A percentile compares a stretch with the other conserved stretches of the same genome.
phyloP scores from a whole-genome alignment of 2,888 invertebrate genomes.

The Mycalesis mineus region DNA sequence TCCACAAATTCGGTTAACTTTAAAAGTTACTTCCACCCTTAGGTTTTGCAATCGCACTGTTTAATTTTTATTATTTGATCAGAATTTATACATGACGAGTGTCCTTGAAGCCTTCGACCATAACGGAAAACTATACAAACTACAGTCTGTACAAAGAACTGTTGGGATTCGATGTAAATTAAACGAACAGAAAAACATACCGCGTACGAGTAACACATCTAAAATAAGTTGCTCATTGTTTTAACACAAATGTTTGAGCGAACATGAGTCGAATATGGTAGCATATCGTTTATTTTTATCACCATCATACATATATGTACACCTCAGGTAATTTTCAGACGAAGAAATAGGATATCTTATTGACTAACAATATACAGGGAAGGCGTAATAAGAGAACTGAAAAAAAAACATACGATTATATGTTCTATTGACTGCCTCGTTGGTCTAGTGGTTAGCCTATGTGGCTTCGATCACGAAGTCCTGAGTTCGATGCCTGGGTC shows the following conservation, averaged over 20 bases:
- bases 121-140: slow-evolving; percentile 60
- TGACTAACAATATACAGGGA: no score
- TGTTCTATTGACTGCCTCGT: no score
- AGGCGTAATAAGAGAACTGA: no score
- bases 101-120: slow-evolving; percentile 68
- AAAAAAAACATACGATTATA: no score
- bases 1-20: slow-evolving; percentile 15
- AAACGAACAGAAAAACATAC: slow-evolving; percentile 58
- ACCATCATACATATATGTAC: slow-evolving; percentile 7
- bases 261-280: slow-evolving; percentile 40
- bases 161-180: slow-evolving; percentile 69
- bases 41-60: slow-evolving; percentile 37
- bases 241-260: slow-evolving; percentile 40
- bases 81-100: slow-evolving; percentile 57
- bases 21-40: slow-evolving; percentile 28
- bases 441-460: no score
- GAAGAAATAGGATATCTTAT: no score
- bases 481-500: no score
- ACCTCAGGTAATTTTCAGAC: neutral
- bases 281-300: slow-evolving; percentile 23
- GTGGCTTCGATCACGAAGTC: no score
- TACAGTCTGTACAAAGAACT: slow-evolving; percentile 31
- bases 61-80: slow-evolving; percentile 44
- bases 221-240: slow-evolving; percentile 67
- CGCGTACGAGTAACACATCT: slow-evolving; percentile 58